phyloP scores from a whole-genome alignment of 2,888 invertebrate species.

The Campoletis raptor region DNA sequence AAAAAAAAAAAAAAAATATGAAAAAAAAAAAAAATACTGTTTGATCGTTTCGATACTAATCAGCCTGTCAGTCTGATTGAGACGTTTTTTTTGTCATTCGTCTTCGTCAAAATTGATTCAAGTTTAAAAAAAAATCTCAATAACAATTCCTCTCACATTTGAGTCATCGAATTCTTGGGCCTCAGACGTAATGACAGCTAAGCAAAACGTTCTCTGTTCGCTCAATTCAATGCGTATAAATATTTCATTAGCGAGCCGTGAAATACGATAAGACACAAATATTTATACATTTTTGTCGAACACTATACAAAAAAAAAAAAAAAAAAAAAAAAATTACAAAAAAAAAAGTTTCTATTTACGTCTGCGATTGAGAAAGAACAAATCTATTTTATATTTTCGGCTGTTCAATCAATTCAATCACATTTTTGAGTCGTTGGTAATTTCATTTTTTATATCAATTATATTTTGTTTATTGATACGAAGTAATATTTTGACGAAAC shows the following conservation, averaged over 20 bases:
- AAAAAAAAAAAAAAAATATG: background rate
- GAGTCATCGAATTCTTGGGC: conserved; percentile 39
- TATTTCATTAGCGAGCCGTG: background rate
- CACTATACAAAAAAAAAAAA: background rate
- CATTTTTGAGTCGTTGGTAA: background rate
- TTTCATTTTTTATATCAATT: background rate
- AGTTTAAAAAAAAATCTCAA: conserved; percentile 17
- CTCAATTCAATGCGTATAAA: conserved; percentile 16
- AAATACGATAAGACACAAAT: conserved; percentile 24
- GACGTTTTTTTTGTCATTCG: conserved; percentile 16
- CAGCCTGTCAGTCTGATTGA: conserved; percentile 15
- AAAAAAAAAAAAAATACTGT: background rate
- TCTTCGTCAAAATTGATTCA: background rate
- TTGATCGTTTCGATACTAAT: background rate
- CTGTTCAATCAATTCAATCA: background rate
- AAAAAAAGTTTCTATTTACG: too few species aligned
- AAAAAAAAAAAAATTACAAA: too few species aligned
- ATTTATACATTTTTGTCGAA: conserved; percentile 8
- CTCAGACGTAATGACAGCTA: conserved; percentile 10
- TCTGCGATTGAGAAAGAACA: background rate
- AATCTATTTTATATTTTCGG: background rate
- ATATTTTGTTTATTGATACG: background rate
- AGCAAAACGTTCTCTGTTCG: conserved; percentile 8
- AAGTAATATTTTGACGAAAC: background rate
- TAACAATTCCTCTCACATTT: conserved; percentile 10